Evolutionary conservation across 1,140 invertebrate species (phyloP).

Genomic region (Caenorhabditis brenneri): DNA sequence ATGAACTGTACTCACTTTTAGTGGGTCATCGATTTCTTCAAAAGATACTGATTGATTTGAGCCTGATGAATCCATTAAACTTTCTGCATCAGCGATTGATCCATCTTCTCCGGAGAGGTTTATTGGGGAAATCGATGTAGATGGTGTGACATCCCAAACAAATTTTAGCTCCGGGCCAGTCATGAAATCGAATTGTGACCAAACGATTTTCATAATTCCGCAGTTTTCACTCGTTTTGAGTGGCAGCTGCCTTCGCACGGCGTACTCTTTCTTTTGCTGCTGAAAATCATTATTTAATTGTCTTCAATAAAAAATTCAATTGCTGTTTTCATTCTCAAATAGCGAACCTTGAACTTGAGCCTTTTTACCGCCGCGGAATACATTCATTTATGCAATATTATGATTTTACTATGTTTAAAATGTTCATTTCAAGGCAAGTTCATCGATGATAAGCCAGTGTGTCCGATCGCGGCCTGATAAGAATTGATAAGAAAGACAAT

Average conservation of each 20-base stretch:
- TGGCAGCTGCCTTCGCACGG: not conserved
- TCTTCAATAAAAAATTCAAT: not conserved
- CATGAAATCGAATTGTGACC: slow-evolving; percentile 59
- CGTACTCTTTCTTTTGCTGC: slow-evolving; percentile 34
- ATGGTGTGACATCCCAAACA: slow-evolving; percentile 54
- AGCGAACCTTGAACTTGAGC: not conserved
- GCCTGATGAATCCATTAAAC: slow-evolving; percentile 50
- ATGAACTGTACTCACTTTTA: slow-evolving; percentile 29
- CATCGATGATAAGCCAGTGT: not conserved
- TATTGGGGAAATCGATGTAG: slow-evolving; percentile 28
- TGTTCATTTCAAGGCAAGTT: not conserved
- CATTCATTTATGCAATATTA: not conserved
- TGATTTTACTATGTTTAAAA: not conserved
- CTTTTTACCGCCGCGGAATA: slow-evolving; percentile 28
- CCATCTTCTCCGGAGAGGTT: slow-evolving; percentile 48
- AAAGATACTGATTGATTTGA: slow-evolving; percentile 37
- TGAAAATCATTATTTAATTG: slow-evolving; percentile 36
- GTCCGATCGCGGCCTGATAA: not conserved
- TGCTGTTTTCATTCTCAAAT: not conserved
- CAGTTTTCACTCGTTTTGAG: slow-evolving; percentile 36
- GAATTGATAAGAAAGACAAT: slow-evolving; percentile 6
- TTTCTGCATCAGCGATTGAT: slow-evolving; percentile 47
- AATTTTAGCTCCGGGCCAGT: slow-evolving; percentile 55
- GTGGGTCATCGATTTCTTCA: slow-evolving; percentile 53
- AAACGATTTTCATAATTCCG: slow-evolving; percentile 55